These are phyloP conservation scores for Palythoa heliodiscus DNA, from an alignment of 92 coral and sea anemone genomes.

Conservation along the genomic window DNA sequence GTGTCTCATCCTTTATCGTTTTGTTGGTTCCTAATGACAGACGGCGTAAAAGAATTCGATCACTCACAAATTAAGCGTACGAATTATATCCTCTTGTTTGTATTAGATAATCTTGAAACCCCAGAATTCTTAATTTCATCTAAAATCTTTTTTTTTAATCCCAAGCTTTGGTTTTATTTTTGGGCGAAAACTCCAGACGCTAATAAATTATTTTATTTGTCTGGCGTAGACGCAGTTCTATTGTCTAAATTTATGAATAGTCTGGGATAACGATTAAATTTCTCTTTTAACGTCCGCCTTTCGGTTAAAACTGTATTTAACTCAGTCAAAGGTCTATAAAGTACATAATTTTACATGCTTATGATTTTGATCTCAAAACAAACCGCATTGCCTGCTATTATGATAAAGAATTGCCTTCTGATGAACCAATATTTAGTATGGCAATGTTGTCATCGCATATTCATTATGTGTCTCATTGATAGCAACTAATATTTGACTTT, in stretches of 20 bases:
- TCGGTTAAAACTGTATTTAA: neutral
- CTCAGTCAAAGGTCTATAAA: neutral
- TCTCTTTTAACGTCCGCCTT: neutral
- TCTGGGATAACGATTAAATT: neutral
- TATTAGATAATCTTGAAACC: neutral
- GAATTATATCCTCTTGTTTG: neutral
- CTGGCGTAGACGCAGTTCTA: slow-evolving; percentile 14
- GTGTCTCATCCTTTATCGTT: neutral
- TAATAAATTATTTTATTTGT: slow-evolving; percentile 31
- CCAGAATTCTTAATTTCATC: neutral
- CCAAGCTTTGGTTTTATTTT: slow-evolving; percentile 6
- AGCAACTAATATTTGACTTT: neutral
- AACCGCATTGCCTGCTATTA: neutral
- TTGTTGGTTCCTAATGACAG: neutral
- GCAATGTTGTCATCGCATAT: neutral
- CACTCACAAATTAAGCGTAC: neutral
- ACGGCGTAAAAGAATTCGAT: neutral
- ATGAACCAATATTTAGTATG: slow-evolving; percentile 6
- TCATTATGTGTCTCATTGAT: neutral
- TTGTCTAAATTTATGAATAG: slow-evolving; percentile 21
- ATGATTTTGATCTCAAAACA: neutral
- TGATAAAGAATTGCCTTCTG: neutral
- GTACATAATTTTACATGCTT: neutral
- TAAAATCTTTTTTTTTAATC: neutral
- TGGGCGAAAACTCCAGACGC: slow-evolving; percentile 14